Percentiles rank a stretch among this genome's conserved stretches.
These are phyloP conservation scores for Pelochelys cantorii DNA, from an alignment of 2,797 vertebrate species.

Conservation along the genomic window DNA sequence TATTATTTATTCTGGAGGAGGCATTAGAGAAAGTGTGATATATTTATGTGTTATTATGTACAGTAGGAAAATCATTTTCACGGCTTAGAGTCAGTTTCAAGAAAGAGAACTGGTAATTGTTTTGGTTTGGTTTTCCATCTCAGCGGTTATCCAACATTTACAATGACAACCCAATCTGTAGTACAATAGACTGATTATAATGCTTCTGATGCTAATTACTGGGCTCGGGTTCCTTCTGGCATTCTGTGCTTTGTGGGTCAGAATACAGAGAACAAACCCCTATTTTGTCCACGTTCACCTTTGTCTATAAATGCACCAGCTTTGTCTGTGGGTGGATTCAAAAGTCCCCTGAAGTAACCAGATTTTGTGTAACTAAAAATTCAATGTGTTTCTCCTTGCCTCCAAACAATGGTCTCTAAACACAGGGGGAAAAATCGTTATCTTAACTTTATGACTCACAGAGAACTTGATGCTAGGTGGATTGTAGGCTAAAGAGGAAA, in stretches of 20 bases:
- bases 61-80: background rate
- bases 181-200: background rate
- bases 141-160: conserved; percentile 16
- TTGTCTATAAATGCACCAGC: background rate
- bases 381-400: conserved; percentile 15
- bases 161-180: conserved; percentile 27
- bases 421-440: conserved; percentile 13
- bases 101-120: conserved; percentile 29
- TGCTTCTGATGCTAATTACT: conserved; percentile 4
- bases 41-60: background rate
- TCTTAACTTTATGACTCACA: conserved; percentile 4
- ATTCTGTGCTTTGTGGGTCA: background rate
- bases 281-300: background rate
- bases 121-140: conserved; percentile 41
- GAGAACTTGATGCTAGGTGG: background rate
- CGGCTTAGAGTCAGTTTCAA: background rate
- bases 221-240: background rate
- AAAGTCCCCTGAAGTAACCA: background rate
- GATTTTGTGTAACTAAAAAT: conserved; percentile 38
- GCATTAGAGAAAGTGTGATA: background rate
- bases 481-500: background rate
- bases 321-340: background rate
- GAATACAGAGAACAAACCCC: background rate
- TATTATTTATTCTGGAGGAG: conserved; percentile 9
- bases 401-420: conserved; percentile 29